A percentile compares a stretch with the other conserved stretches of the same genome.
Evolutionary conservation across 2,888 invertebrate genomes (phyloP).

Genomic region (Dynastes tityus): DNA sequence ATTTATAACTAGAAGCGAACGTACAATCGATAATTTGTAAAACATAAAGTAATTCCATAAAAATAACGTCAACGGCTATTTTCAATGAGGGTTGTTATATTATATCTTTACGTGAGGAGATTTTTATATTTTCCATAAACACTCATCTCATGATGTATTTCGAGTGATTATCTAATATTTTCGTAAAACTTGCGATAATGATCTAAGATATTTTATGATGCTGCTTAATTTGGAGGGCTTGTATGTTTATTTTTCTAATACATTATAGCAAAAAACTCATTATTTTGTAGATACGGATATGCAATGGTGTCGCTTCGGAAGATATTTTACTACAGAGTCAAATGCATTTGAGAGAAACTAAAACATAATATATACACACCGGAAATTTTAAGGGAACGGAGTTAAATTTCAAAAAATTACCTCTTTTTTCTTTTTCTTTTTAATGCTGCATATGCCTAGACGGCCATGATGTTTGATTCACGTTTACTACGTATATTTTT

Average conservation of each 20-base stretch:
- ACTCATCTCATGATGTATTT: slow-evolving; percentile 28
- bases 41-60: no score
- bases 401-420: no score
- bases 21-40: not conserved
- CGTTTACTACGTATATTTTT: no score
- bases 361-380: no score
- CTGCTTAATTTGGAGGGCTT: not conserved
- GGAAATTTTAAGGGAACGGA: no score
- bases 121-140: not conserved
- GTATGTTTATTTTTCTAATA: not conserved
- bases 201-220: slow-evolving; percentile 14
- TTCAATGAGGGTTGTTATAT: not conserved
- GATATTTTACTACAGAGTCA: no score
- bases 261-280: not conserved
- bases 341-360: no score
- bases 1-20: slow-evolving; percentile 16
- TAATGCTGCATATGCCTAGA: no score
- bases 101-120: not conserved
- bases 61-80: not conserved
- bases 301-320: not conserved
- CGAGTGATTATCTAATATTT: slow-evolving; percentile 13
- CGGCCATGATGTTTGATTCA: no score
- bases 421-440: no score
- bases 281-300: not conserved
- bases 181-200: not conserved